Base-by-base conservation (phyloP, 2,797 vertebrate genomes). In the Pangasius macronema region DNA sequence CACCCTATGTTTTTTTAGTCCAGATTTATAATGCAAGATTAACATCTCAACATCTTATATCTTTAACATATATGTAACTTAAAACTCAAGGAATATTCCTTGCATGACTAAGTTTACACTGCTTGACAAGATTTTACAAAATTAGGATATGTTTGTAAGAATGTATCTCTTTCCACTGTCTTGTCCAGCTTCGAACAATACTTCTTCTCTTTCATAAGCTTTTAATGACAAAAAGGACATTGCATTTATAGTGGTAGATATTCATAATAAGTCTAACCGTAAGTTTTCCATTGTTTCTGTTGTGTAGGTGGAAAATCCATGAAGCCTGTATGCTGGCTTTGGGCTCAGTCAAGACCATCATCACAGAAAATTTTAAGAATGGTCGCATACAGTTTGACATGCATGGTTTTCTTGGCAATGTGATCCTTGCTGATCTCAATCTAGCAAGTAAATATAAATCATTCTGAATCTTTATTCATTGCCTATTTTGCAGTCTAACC, bases 271-370 rank as follows among this genome's bases (percentile, higher is more conserved):
- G 53, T 36, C 20, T 59, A 24, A 36, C 8, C 55, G 46, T 16
- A 55, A 46, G 0, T 46, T 36, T 42, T 53, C 3, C 33, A 57
- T 79, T 9, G 18, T 30, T 84, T 5, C 53, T 36, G 0, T 46
- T 77, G 81, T 84, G 20, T 90, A 99, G 98, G 99, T 99, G 98
- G 98, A 99, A 99, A 93, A 95, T 99, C 86, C 98, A 99, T 0
- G 99, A 99, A 92, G 99, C 98, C 27, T 99, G 98, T 72, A 98
- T 99, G 98, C 92, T 99, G 93, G 97, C 98, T 10, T 93, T 99
- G 27, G 99, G 98, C 85, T 99, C 99, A 0, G 98, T 99, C 87
- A 99, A 99, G 94, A 97, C 97, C 81, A 96, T 98, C 89, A 96
- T 99, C 91, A 97, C 98, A 8, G 98, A 99, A 92, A 98, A 97